Evolutionary conservation across 2,797 vertebrate genomes (phyloP).

Genomic region (Ispidina lecontei): DNA sequence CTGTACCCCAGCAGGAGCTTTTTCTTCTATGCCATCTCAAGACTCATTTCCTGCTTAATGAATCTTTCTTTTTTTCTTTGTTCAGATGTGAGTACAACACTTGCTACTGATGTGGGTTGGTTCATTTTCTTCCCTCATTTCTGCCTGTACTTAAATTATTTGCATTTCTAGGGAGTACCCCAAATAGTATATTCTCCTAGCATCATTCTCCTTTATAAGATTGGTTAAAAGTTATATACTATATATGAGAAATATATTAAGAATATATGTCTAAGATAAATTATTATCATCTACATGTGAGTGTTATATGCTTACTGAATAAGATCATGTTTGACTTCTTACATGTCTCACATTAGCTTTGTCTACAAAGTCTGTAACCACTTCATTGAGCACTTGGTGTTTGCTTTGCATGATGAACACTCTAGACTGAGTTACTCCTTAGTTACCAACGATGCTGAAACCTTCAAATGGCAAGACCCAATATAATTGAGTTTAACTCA

Average conservation of each 20-base stretch:
- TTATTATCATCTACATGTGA: neutral
- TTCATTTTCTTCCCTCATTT: neutral
- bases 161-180: neutral
- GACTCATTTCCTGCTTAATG: conserved; percentile 7
- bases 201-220: neutral
- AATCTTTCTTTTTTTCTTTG: neutral
- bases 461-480: neutral
- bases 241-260: neutral
- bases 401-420: neutral
- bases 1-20: neutral
- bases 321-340: neutral
- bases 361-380: neutral
- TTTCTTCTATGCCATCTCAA: neutral
- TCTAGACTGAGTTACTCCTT: neutral
- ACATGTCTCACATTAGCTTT: neutral
- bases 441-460: neutral
- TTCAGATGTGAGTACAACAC: neutral
- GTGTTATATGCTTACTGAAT: neutral
- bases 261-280: neutral
- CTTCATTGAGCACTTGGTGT: neutral
- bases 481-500: neutral
- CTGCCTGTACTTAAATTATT: neutral
- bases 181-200: neutral
- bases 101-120: neutral
- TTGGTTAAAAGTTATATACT: neutral